Percentiles rank a stretch among this genome's conserved stretches.
These are phyloP conservation scores for Oenanthe melanoleuca DNA, from an alignment of 2,113 vertebrate species.

Conservation along the genomic window DNA sequence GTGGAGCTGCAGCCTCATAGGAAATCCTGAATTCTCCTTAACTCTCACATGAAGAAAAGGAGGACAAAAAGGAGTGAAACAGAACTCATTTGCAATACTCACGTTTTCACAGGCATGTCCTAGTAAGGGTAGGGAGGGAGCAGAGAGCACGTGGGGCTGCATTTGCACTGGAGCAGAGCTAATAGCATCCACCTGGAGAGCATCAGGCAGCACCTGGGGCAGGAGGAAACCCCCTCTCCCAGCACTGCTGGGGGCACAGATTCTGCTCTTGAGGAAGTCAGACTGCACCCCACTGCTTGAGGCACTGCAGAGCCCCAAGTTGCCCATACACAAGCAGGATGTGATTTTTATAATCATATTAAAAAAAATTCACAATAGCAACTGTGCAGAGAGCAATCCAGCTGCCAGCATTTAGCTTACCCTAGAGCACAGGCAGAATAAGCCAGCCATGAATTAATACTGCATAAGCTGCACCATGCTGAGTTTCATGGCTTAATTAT, in stretches of 20 bases:
- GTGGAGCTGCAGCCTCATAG: not conserved
- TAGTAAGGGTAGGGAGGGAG: not conserved
- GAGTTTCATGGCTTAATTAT: constrained; percentile 63
- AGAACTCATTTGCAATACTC: not conserved
- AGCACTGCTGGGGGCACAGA: fast-evolving
- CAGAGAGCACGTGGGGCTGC: fast-evolving
- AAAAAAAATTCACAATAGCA: not conserved
- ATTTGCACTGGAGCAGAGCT: not conserved
- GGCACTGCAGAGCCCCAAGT: not conserved
- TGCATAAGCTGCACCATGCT: constrained; percentile 15
- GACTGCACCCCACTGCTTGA: not conserved
- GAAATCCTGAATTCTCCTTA: not conserved
- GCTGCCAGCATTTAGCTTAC: constrained; percentile 47
- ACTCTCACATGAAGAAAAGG: not conserved
- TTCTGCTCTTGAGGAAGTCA: not conserved
- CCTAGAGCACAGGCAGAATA: constrained; percentile 20
- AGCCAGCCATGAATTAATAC: not conserved
- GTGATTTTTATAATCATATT: constrained; percentile 50
- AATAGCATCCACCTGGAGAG: not conserved
- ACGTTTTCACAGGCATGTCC: not conserved
- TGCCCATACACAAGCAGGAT: not conserved
- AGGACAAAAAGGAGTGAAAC: not conserved
- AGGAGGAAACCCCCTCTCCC: not conserved
- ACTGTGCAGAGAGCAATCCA: constrained; percentile 34
- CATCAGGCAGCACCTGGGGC: not conserved